Conservation (phyloP, 2,113 vertebrate species). For the Gracilinanus agilis region DNA sequence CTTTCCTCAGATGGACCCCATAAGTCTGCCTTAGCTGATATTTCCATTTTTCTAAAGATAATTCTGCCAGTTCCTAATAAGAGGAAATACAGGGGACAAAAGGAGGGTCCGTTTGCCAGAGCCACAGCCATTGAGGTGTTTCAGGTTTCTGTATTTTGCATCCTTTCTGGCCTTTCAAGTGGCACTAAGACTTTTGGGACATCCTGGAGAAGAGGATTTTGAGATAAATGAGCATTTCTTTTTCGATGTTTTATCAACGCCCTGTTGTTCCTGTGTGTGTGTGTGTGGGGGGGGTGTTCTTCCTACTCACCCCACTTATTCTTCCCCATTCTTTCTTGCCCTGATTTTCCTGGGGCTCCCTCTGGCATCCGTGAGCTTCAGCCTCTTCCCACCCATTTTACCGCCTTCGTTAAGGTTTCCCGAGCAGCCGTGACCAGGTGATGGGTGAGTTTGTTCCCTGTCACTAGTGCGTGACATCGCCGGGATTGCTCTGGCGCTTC, state of each 20-base stretch:
- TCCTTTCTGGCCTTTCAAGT: not conserved
- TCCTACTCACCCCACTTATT: not conserved
- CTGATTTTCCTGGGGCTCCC: not conserved
- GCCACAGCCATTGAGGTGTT: slow-evolving; percentile 34
- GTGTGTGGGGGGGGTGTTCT: not conserved
- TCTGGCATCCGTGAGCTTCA: not conserved
- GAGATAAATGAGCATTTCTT: not conserved
- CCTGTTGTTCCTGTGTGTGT: not conserved
- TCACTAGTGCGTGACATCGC: slow-evolving; percentile 11
- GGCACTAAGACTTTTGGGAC: not conserved
- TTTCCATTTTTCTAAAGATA: slow-evolving; percentile 39
- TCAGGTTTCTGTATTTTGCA: no score
- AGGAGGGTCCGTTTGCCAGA: not conserved
- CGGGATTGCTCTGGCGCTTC: slow-evolving; percentile 18
- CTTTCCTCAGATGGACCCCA: slow-evolving; percentile 39
- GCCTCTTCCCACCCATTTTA: slow-evolving; percentile 45
- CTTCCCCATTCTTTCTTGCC: not conserved
- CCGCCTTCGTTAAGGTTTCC: slow-evolving; percentile 49
- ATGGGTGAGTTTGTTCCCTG: slow-evolving; percentile 61
- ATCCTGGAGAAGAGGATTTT: not conserved
- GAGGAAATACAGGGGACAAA: not conserved
- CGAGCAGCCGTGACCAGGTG: slow-evolving; percentile 61
- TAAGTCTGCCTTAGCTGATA: slow-evolving; percentile 28
- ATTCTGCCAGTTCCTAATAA: not conserved
- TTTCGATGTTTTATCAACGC: not conserved